Evolutionary conservation across 2,888 invertebrate species (phyloP).

Genomic region (Macaria notata): DNA sequence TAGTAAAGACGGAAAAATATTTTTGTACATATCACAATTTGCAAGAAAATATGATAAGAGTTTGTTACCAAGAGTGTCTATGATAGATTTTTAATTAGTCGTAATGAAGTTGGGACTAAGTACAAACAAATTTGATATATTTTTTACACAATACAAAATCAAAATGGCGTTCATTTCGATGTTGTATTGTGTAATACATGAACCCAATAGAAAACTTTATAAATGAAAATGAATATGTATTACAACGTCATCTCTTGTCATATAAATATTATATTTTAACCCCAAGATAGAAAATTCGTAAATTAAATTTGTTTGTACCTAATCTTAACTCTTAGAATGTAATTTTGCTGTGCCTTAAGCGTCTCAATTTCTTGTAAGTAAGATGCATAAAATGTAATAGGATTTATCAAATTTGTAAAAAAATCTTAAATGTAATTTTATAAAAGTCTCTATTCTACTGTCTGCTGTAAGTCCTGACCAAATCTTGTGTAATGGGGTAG

Average conservation of each 20-base stretch:
- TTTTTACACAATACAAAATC: not conserved
- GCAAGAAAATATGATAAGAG: conserved; percentile 54
- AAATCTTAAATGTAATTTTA: conserved; percentile 60
- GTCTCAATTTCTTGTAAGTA: conserved; percentile 78
- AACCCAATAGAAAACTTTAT: no score
- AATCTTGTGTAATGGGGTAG: conserved; percentile 33
- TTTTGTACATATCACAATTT: conserved; percentile 82
- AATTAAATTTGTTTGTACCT: not conserved
- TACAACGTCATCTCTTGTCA: no score
- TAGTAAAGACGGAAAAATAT: conserved; percentile 67
- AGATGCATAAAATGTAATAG: conserved; percentile 60
- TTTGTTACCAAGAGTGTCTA: conserved; percentile 79
- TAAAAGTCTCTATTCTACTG: conserved; percentile 64
- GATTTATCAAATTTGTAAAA: conserved; percentile 68
- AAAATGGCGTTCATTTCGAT: no score
- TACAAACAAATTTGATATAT: not conserved
- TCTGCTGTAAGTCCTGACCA: conserved; percentile 51
- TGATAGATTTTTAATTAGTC: conserved; percentile 57
- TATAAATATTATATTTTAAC: no score
- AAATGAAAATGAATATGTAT: no score
- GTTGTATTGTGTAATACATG: no score
- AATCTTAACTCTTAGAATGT: conserved; percentile 47
- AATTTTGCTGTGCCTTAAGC: conserved; percentile 80
- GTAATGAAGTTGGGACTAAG: conserved; percentile 44
- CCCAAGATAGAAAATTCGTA: not conserved